Conservation (phyloP, 92 coral and sea anemone species). For the Chrysogorgia sp. region DNA sequence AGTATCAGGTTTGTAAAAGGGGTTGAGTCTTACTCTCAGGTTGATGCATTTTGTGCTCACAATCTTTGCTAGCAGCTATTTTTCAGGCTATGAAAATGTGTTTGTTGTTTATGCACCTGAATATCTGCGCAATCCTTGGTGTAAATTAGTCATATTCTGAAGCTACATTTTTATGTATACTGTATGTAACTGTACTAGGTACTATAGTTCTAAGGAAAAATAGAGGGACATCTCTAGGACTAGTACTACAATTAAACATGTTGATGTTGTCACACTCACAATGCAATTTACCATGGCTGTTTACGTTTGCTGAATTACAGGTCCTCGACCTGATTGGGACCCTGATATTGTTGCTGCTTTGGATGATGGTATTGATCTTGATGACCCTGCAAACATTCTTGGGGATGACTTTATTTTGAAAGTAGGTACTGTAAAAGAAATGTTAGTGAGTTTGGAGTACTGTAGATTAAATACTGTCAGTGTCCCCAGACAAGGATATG, state of each 20-base stretch:
- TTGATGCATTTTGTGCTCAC: neutral
- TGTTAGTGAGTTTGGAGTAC: neutral
- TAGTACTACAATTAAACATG: neutral
- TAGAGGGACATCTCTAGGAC: neutral
- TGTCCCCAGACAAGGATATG: no score
- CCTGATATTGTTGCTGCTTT: slow-evolving; percentile 96
- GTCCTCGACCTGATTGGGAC: slow-evolving; percentile 98
- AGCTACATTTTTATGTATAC: slow-evolving; percentile 7
- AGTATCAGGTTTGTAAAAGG: slow-evolving; percentile 46
- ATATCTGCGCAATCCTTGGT: no score
- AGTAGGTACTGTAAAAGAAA: slow-evolving; percentile 45
- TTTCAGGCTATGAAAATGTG: no score
- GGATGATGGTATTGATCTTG: slow-evolving; percentile 91
- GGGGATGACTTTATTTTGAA: slow-evolving; percentile 84
- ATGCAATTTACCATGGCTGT: neutral
- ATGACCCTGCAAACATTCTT: slow-evolving; percentile 75
- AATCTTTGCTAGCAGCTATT: no score
- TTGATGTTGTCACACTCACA: neutral
- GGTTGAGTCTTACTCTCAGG: neutral
- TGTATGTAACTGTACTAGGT: no score
- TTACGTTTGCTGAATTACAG: slow-evolving; percentile 34
- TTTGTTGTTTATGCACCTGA: no score
- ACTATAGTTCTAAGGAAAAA: no score
- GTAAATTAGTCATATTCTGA: neutral
- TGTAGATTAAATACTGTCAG: neutral